Base-by-base conservation (phyloP, 2,797 vertebrate genomes). In the Semotilus atromaculatus region DNA sequence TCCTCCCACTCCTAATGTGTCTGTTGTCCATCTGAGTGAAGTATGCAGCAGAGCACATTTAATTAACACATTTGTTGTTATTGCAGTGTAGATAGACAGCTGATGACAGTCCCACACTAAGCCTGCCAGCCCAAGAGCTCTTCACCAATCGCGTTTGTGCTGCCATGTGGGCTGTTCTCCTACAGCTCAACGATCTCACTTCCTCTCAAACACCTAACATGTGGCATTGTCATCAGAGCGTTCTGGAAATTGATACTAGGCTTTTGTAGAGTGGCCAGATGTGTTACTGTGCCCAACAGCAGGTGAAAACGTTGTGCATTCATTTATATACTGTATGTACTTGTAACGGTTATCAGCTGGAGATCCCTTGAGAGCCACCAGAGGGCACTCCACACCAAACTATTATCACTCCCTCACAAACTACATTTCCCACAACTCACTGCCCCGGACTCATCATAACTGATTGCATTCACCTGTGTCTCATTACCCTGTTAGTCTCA, bases 51-150 rank as follows among this genome's bases (percentile, higher is more conserved):
- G 34, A 66, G 45, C 68, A 55, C 51, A 48, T 73, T 83, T 64
- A 79, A 79, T 81, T 64, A 72, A 79, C 34, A 66, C 71, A 58
- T 58, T 77, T 60, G 40, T 72, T 45, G 21, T 55, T 36, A 64
- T 26, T 70, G 79, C 64, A 31, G 31, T 68, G 31, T 73, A 67
- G 29, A 80, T 29, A 71, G 58, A 73, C 62, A 82, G 72, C 31
- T 64, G 29, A 73, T 74, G 70, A 64, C 55, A 36, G n/a, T 53
- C 26, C 36, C 10, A 19, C 29, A 45, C 29, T 80, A 58, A 80
- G 58, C 70, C 70, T 87, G 60, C 81, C 74, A 84, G 45, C 53
- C 45, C 31, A 31, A 72, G 36, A 53, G 34, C 68, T n/a, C 76
- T 81, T 73, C 67, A 72, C 40, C 48, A 71, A 45, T 19, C 60